These are phyloP conservation scores for Crypturellus undulatus DNA, from an alignment of 2,113 vertebrate species.

Conservation along the genomic window DNA sequence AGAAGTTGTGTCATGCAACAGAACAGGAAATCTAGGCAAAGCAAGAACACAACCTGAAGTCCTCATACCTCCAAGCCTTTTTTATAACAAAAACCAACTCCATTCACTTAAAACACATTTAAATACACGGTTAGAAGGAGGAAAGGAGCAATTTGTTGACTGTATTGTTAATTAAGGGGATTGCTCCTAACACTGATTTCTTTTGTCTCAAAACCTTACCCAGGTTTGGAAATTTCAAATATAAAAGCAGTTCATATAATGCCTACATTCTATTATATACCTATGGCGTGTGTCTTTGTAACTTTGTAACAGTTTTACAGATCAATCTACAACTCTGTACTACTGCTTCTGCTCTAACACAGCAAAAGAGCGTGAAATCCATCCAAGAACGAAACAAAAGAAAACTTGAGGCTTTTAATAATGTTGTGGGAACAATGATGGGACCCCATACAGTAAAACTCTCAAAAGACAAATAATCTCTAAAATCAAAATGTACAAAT, in stretches of 20 bases:
- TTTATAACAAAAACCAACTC: conserved; percentile 5
- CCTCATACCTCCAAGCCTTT: neutral
- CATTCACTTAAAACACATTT: conserved; percentile 34
- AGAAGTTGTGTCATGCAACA: conserved; percentile 37
- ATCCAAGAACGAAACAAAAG: neutral
- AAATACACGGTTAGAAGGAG: conserved; percentile 44
- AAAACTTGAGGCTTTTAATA: neutral
- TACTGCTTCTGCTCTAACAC: neutral
- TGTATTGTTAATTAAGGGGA: neutral
- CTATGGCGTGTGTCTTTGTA: neutral
- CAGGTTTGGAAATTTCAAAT: neutral
- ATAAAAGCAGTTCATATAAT: neutral
- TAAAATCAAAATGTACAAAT: neutral
- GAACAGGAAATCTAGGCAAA: conserved; percentile 51
- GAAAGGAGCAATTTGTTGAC: neutral
- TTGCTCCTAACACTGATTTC: neutral
- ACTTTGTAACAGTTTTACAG: neutral
- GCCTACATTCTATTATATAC: neutral
- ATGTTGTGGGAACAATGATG: neutral
- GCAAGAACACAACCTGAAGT: conserved; percentile 55
- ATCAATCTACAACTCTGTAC: neutral
- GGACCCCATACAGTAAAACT: neutral
- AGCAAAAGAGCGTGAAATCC: neutral
- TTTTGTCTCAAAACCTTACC: conserved; percentile 4
- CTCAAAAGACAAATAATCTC: neutral